Percentiles rank a stretch among this genome's conserved stretches.
These are phyloP conservation scores for Parauchenoglanis ngamensis DNA, from an alignment of 2,797 vertebrate species.

Conservation along the genomic window DNA sequence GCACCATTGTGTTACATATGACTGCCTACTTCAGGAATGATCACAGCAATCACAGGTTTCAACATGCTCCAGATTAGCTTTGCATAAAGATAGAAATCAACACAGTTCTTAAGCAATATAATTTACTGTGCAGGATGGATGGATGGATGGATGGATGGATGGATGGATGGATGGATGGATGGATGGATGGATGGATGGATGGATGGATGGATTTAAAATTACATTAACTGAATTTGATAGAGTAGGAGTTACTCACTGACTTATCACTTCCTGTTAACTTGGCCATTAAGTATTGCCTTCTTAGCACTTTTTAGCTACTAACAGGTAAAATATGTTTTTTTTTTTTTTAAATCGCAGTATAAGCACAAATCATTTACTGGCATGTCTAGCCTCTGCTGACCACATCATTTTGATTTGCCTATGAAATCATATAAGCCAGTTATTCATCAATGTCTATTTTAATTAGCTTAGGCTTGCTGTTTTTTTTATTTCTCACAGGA, in stretches of 20 bases:
- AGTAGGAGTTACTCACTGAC: constrained; percentile 50
- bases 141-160: not conserved
- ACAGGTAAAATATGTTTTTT: constrained; percentile 61
- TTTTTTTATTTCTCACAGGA: constrained; percentile 48
- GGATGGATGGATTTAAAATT: constrained; percentile 1
- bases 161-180: not conserved
- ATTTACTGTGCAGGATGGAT: not conserved
- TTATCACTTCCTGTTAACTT: constrained; percentile 42
- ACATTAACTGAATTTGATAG: constrained; percentile 33
- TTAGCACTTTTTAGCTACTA: constrained; percentile 48
- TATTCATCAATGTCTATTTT: constrained; percentile 69
- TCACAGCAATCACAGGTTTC: not conserved
- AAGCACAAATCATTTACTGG: constrained; percentile 62
- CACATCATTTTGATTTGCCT: constrained; percentile 60
- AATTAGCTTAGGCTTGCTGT: constrained; percentile 46
- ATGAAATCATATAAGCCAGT: constrained; percentile 68
- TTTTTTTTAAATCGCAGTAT: constrained; percentile 61
- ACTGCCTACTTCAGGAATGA: not conserved
- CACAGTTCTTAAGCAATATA: not conserved
- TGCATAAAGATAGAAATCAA: not conserved
- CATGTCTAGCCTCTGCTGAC: constrained; percentile 60
- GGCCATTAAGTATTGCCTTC: constrained; percentile 41
- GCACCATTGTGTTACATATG: too few relatives aligned
- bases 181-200: not conserved
- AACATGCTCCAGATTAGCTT: too few relatives aligned